Conservation (phyloP, 2,888 invertebrate genomes). For the Halictus quadricinctus region DNA sequence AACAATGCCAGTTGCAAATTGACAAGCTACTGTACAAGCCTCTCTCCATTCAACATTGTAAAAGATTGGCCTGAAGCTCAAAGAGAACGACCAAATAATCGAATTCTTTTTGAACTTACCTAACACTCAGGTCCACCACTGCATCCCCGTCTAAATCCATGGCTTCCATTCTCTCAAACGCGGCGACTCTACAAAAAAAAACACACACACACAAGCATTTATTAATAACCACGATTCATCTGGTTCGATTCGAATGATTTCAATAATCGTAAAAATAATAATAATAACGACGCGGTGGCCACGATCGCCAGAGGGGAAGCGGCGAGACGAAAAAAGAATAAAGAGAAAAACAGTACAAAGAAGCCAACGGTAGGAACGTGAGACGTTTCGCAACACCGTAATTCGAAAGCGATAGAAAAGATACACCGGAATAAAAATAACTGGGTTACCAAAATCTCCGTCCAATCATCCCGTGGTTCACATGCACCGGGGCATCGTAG, state of each 20-base stretch:
- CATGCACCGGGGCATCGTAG: conserved; percentile 55
- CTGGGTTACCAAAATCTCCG: conserved; percentile 58
- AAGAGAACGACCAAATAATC: background rate
- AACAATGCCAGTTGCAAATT: conserved; percentile 35
- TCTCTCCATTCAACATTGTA: background rate
- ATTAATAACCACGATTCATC: conserved; percentile 44
- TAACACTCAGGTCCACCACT: conserved; percentile 94
- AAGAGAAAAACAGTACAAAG: conserved; percentile 31
- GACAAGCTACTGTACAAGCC: background rate
- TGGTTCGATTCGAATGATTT: conserved; percentile 45
- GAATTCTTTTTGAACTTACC: conserved; percentile 84
- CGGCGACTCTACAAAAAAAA: conserved; percentile 65
- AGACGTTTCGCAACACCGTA: conserved; percentile 38
- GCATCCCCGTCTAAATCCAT: conserved; percentile 94
- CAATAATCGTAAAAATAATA: conserved; percentile 19
- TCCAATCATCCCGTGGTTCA: conserved; percentile 46
- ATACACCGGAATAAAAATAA: conserved; percentile 51
- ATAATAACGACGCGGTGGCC: conserved; percentile 41
- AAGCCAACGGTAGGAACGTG: conserved; percentile 9
- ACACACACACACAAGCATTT: conserved; percentile 18
- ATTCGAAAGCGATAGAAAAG: conserved; percentile 51
- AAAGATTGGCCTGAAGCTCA: too few relatives aligned
- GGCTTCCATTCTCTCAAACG: conserved; percentile 84
- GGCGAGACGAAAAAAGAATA: background rate
- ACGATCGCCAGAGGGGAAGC: background rate